These are phyloP conservation scores for Carcharodon carcharias DNA, from an alignment of 2,797 vertebrate species.

Conservation along the genomic window DNA sequence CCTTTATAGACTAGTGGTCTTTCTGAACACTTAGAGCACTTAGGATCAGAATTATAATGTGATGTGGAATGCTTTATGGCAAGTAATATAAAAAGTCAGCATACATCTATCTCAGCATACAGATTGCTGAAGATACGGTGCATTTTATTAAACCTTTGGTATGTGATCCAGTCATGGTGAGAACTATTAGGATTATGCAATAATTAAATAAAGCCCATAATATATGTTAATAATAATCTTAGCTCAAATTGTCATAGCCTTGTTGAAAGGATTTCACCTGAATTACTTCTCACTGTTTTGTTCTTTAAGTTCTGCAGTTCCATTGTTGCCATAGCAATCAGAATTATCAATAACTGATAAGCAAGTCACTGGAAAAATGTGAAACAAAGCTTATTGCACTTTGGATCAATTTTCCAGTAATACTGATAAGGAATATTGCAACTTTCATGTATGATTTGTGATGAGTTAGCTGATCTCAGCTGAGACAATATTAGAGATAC, in stretches of 20 bases:
- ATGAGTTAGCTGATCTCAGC: background rate
- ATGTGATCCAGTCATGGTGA: background rate
- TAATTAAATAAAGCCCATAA: background rate
- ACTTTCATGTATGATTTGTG: background rate
- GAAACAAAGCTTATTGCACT: background rate
- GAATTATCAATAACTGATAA: background rate
- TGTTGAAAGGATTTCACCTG: constrained; percentile 6
- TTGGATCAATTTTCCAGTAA: background rate
- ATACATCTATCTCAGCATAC: background rate
- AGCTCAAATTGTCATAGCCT: background rate
- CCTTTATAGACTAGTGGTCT: background rate
- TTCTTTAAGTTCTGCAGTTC: background rate
- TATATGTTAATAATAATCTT: background rate
- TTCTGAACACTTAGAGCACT: background rate
- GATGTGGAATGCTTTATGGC: background rate
- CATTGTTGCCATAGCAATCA: background rate
- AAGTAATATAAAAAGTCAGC: background rate
- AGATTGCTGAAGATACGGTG: background rate
- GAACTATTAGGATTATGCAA: background rate
- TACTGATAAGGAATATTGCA: background rate
- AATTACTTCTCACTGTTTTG: background rate
- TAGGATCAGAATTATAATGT: background rate
- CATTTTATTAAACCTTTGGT: background rate
- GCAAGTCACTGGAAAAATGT: background rate
- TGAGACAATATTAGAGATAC: background rate